A percentile compares a stretch with the other conserved stretches of the same genome.
These are phyloP conservation scores for Ammodytes dubius DNA, from an alignment of 2,113 vertebrate species.

Conservation along the genomic window DNA sequence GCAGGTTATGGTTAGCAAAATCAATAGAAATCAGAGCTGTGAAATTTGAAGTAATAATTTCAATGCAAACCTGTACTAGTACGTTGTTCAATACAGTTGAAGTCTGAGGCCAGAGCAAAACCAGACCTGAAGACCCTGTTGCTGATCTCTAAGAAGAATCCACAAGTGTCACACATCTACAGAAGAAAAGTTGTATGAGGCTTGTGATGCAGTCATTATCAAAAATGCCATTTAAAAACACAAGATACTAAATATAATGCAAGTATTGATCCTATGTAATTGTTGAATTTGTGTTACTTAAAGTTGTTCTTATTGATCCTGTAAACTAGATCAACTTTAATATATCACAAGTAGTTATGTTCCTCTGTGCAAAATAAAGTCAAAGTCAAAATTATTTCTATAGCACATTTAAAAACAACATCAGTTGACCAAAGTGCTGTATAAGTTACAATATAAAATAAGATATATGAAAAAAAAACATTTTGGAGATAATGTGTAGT, in stretches of 20 bases:
- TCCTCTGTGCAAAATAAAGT: not conserved
- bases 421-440: too few relatives aligned
- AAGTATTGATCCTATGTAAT: not conserved
- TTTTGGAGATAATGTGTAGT: too few relatives aligned
- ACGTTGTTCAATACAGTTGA: not conserved
- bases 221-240: not conserved
- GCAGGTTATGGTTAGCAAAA: not conserved
- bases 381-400: too few relatives aligned
- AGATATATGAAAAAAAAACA: not conserved
- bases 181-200: not conserved
- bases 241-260: not conserved
- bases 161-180: slow-evolving; percentile 78
- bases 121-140: slow-evolving; percentile 1
- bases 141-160: slow-evolving; percentile 64
- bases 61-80: slow-evolving; percentile 6
- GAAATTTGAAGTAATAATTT: not conserved
- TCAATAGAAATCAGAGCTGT: not conserved
- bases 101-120: slow-evolving; percentile 17
- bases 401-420: too few relatives aligned
- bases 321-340: not conserved
- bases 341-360: not conserved
- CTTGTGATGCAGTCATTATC: not conserved
- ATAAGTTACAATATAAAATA: too few relatives aligned
- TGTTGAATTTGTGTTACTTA: not conserved
- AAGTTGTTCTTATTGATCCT: not conserved